A percentile compares a stretch with the other conserved stretches of the same genome.
These are phyloP conservation scores for Cherax destructor DNA, from an alignment of 1,140 invertebrate species.

Conservation along the genomic window DNA sequence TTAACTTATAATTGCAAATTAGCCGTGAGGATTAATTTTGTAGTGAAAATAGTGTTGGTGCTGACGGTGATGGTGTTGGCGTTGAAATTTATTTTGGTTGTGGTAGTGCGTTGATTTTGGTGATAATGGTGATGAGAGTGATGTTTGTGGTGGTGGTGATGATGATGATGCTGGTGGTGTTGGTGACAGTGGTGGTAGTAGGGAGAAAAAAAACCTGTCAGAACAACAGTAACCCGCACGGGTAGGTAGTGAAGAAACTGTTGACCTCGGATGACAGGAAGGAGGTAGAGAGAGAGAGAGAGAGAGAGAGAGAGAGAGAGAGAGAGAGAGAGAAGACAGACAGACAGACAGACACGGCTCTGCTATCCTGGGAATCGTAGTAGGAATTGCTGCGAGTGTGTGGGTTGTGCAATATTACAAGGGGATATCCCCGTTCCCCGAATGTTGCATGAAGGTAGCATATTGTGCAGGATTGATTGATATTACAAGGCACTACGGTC, in stretches of 20 bases:
- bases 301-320: constrained; percentile 24
- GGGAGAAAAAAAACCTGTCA: too few species aligned
- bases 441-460: neutral
- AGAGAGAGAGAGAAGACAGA: neutral
- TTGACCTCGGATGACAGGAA: neutral
- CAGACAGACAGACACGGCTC: too few species aligned
- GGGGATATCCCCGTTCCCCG: constrained; percentile 8
- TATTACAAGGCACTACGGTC: neutral
- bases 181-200: neutral
- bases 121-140: too few species aligned
- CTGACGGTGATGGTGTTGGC: neutral
- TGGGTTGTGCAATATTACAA: constrained; percentile 26
- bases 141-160: too few species aligned
- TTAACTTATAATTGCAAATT: too few species aligned
- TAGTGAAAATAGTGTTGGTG: neutral
- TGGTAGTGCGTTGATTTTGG: too few species aligned
- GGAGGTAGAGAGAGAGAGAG: constrained; percentile 14
- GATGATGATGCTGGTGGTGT: too few species aligned
- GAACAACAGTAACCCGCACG: too few species aligned
- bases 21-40: neutral
- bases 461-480: constrained; percentile 16
- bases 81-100: too few species aligned
- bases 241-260: too few species aligned
- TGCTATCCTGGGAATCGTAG: neutral
- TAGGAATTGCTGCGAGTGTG: neutral